Conservation (phyloP, 2,113 vertebrate species). For the Strigops habroptila region DNA sequence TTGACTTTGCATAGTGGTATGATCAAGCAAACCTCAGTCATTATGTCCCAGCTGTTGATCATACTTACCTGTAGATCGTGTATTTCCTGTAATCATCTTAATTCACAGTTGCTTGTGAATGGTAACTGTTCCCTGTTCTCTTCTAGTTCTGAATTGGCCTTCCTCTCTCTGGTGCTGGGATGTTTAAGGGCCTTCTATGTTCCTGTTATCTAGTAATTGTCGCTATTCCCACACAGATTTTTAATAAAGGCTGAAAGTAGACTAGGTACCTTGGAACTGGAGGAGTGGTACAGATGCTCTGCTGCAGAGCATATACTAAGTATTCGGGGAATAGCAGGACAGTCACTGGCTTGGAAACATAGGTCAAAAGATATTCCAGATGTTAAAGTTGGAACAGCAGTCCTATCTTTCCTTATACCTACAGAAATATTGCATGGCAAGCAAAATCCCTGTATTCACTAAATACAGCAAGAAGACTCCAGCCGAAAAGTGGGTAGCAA, state of each 20-base stretch:
- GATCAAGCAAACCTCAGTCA: not conserved
- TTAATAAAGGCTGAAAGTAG: not conserved
- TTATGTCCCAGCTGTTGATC: not conserved
- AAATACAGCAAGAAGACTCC: not conserved
- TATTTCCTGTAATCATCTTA: not conserved
- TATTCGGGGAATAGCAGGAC: too few species aligned
- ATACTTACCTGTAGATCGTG: not conserved
- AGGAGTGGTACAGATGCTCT: not conserved
- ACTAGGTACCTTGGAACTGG: not conserved
- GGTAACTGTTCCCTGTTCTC: not conserved
- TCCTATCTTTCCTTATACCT: not conserved
- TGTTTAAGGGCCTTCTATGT: not conserved
- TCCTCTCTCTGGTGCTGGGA: rapidly evolving
- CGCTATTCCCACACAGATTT: not conserved
- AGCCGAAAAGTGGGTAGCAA: not conserved
- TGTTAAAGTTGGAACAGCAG: not conserved
- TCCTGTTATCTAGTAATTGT: not conserved
- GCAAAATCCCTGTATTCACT: not conserved
- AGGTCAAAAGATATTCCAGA: not conserved
- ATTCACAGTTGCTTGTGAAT: not conserved
- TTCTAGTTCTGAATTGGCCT: not conserved
- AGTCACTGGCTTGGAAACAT: not conserved
- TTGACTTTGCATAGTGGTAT: not conserved
- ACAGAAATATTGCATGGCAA: not conserved
- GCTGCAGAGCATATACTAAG: too few species aligned